Evolutionary conservation across 2,888 invertebrate species (phyloP).

Genomic region (Lasioglossum lativentre): DNA sequence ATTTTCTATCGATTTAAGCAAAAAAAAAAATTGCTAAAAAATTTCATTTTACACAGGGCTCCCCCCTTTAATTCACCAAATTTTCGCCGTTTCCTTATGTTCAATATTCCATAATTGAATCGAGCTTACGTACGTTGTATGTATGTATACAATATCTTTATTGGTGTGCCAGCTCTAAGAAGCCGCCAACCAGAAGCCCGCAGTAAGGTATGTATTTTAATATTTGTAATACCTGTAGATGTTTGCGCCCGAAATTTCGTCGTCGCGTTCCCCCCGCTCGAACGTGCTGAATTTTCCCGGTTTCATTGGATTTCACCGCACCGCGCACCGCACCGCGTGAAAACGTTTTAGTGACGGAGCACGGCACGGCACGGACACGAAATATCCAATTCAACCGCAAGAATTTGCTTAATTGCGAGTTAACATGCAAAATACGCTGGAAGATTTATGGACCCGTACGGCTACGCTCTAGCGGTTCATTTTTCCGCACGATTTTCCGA

Average conservation of each 20-base stretch:
- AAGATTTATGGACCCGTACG: neutral
- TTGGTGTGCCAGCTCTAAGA: neutral
- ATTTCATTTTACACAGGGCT: too few relatives aligned
- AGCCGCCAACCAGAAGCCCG: too few relatives aligned
- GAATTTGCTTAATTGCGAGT: constrained; percentile 27
- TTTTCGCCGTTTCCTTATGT: too few relatives aligned
- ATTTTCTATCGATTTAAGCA: too few relatives aligned
- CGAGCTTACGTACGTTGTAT: too few relatives aligned
- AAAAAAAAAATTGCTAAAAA: too few relatives aligned
- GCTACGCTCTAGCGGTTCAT: neutral
- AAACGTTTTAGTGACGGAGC: neutral
- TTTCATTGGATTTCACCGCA: neutral
- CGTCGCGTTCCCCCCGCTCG: neutral
- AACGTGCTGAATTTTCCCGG: neutral
- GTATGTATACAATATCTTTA: neutral
- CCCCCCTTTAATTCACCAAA: too few relatives aligned
- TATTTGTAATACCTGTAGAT: too few relatives aligned
- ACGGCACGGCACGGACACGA: neutral
- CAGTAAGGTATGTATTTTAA: too few relatives aligned
- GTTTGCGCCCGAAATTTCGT: neutral
- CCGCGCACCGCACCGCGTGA: neutral
- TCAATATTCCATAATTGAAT: too few relatives aligned
- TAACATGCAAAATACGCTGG: neutral
- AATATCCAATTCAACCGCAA: neutral
- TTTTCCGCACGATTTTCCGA: neutral